Percentiles rank a stretch among this genome's conserved stretches.
Evolutionary conservation across 30 jellyfish, hydroid and myxozoan species (phyloP).

Genomic region (Rhopilema esculentum): DNA sequence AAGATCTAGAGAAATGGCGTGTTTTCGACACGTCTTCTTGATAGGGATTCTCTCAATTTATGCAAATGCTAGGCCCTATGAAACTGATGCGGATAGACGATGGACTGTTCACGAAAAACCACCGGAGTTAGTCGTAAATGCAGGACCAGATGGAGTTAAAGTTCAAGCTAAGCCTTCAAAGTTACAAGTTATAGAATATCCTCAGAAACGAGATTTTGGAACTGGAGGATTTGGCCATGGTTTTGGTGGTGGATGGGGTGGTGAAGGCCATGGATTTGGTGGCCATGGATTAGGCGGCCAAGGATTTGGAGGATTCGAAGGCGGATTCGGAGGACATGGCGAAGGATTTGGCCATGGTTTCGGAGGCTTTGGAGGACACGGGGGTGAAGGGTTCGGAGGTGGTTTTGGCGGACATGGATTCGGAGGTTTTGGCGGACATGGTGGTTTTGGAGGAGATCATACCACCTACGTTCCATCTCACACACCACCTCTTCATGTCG

Average conservation of each 20-base stretch:
- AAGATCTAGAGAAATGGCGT: constrained; percentile 38
- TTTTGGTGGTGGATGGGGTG: constrained; percentile 77
- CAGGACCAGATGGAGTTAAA: constrained; percentile 97
- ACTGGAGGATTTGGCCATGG: constrained; percentile 73
- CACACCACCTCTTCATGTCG: constrained; percentile 97
- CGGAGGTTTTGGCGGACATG: constrained; percentile 50
- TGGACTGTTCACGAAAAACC: constrained; percentile 95
- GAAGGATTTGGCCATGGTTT: constrained; percentile 66
- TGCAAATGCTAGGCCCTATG: constrained; percentile 82
- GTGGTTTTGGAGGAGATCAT: constrained; percentile 87
- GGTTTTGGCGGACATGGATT: constrained; percentile 52
- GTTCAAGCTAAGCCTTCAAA: constrained; percentile 95
- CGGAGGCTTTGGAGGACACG: constrained; percentile 72
- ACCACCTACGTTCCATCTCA: constrained; percentile 98
- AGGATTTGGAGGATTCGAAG: constrained; percentile 66
- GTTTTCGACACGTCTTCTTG: constrained; percentile 61
- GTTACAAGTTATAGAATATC: constrained; percentile 92
- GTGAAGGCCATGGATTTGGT: constrained; percentile 74
- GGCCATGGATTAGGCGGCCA: constrained; percentile 72
- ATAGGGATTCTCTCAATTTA: constrained; percentile 50
- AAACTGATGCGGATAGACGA: constrained; percentile 81
- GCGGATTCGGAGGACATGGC: constrained; percentile 63
- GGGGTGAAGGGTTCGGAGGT: constrained; percentile 59
- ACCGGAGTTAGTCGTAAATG: constrained; percentile 92
- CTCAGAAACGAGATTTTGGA: constrained; percentile 73